Conservation (phyloP, 1,140 invertebrate species). For the Drosophila carrolli region DNA sequence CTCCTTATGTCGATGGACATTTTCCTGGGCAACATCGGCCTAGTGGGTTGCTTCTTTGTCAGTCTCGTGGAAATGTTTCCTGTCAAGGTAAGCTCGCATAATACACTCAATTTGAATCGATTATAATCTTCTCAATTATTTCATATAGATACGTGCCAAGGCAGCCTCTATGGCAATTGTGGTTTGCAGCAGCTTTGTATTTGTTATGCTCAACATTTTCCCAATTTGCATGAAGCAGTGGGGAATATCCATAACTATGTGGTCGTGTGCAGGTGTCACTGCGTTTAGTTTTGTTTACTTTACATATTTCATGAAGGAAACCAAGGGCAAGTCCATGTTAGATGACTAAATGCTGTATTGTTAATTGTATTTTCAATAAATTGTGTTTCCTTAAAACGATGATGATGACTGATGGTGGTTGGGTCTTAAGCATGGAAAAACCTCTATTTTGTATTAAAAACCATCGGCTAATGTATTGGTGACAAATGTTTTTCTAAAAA, state of each 20-base stretch:
- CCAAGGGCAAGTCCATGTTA: constrained; percentile 77
- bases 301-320: constrained; percentile 67
- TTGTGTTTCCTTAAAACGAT: too few relatives aligned
- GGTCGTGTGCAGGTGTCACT: constrained; percentile 56
- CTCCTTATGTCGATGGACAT: constrained; percentile 65
- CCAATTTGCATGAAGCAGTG: constrained; percentile 63
- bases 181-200: constrained; percentile 60
- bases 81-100: constrained; percentile 17
- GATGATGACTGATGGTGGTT: too few relatives aligned
- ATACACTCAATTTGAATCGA: too few relatives aligned
- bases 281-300: constrained; percentile 58
- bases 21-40: constrained; percentile 69
- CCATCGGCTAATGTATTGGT: too few relatives aligned
- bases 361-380: not conserved
- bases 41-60: constrained; percentile 74
- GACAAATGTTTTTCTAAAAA: too few relatives aligned
- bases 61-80: constrained; percentile 73
- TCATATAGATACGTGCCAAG: constrained; percentile 66
- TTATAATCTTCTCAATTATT: too few relatives aligned
- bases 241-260: constrained; percentile 75
- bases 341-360: constrained; percentile 44
- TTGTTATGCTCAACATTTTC: constrained; percentile 65
- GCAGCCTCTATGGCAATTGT: constrained; percentile 60
- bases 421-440: too few relatives aligned
- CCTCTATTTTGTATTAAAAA: too few relatives aligned